Percentiles rank a stretch among this genome's conserved stretches.
Conservation (phyloP, 2,113 vertebrate genomes). For the Peromyscus polionotus region DNA sequence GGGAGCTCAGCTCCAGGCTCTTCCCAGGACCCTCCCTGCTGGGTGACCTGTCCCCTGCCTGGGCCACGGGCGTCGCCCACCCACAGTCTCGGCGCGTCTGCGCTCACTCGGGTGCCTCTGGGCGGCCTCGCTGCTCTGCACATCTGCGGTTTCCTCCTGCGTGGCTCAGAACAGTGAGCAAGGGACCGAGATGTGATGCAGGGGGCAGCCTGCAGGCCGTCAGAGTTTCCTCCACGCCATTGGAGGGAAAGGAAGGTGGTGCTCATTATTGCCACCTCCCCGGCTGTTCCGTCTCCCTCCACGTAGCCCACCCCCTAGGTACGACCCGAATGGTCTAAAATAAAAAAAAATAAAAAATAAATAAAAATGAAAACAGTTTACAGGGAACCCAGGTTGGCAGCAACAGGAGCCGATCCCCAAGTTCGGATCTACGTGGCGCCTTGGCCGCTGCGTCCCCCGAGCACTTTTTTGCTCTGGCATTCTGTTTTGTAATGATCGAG, state of each 20-base stretch:
- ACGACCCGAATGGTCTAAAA: slow-evolving; percentile 72
- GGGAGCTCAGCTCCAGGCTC: slow-evolving; percentile 6
- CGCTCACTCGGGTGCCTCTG: slow-evolving; percentile 82
- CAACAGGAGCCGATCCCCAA: slow-evolving; percentile 84
- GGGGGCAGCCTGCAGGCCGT: slow-evolving; percentile 66
- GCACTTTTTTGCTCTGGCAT: slow-evolving; percentile 87
- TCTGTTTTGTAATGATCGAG: slow-evolving; percentile 88
- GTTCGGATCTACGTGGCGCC: slow-evolving; percentile 85
- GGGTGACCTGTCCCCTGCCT: slow-evolving; percentile 67
- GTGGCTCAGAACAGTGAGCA: slow-evolving; percentile 73
- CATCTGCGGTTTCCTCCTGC: slow-evolving; percentile 83
- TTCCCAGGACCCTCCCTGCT: slow-evolving; percentile 65
- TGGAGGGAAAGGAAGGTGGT: slow-evolving; percentile 71
- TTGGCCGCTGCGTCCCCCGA: slow-evolving; percentile 89
- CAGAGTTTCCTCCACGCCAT: slow-evolving; percentile 76
- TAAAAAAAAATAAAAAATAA: background rate
- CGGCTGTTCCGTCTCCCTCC: slow-evolving; percentile 69
- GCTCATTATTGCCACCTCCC: background rate
- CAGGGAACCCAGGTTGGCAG: slow-evolving; percentile 83
- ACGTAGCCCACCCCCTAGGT: slow-evolving; percentile 52
- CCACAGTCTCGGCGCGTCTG: slow-evolving; percentile 24
- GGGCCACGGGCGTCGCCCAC: background rate
- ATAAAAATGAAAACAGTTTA: background rate
- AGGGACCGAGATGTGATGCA: slow-evolving; percentile 73
- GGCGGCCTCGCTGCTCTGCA: slow-evolving; percentile 77